A percentile compares a stretch with the other conserved stretches of the same genome.
Evolutionary conservation across 2,797 vertebrate genomes (phyloP).

Genomic region (Thunnus albacares): DNA sequence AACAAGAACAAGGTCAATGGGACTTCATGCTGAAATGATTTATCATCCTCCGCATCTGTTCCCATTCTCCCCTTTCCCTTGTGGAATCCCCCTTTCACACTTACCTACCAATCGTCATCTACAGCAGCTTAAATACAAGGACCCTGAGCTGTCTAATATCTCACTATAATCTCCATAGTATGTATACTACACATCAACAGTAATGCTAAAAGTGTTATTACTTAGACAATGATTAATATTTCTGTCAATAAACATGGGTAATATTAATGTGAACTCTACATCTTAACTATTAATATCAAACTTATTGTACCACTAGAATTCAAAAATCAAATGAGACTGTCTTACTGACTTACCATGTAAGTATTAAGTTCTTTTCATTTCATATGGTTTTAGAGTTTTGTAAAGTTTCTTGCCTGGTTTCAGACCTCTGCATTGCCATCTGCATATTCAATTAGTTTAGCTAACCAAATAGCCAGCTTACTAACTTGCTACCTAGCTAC

Average conservation of each 20-base stretch:
- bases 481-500: neutral
- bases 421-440: neutral
- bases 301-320: neutral
- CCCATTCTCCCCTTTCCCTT: constrained; percentile 5
- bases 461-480: neutral
- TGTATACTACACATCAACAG: neutral
- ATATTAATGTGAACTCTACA: neutral
- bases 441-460: constrained; percentile 2
- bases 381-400: neutral
- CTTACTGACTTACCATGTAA: neutral
- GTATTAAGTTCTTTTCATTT: neutral
- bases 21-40: constrained; percentile 44
- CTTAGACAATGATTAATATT: neutral
- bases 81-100: neutral
- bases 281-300: neutral
- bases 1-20: constrained; percentile 45
- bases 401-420: neutral
- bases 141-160: neutral
- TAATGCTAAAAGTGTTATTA: neutral
- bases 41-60: constrained; percentile 26
- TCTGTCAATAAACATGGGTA: neutral
- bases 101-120: neutral
- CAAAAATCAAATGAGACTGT: neutral
- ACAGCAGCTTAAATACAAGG: neutral
- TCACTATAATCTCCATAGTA: neutral